Evolutionary conservation across 2,113 vertebrate species (phyloP).

Genomic region (Lepus europaeus): DNA sequence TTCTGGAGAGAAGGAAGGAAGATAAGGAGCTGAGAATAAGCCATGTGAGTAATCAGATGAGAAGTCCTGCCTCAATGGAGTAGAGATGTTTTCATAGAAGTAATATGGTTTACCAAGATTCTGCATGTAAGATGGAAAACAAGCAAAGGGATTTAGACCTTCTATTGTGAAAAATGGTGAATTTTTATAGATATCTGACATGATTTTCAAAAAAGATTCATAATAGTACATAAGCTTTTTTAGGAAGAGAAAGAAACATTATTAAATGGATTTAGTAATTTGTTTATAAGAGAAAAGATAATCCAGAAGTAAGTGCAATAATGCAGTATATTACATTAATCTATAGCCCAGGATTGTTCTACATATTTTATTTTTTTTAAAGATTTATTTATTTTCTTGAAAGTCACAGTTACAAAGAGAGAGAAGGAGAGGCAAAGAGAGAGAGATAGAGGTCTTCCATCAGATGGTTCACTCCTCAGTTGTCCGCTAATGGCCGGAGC

Average conservation of each 20-base stretch:
- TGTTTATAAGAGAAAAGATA: background rate
- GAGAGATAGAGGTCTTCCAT: no score
- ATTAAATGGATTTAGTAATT: background rate
- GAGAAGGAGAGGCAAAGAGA: no score
- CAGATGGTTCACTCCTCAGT: no score
- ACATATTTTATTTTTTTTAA: background rate
- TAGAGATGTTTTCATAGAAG: background rate
- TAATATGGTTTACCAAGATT: background rate
- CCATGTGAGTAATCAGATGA: background rate
- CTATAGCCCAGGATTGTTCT: background rate
- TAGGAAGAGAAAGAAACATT: background rate
- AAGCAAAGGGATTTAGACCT: background rate
- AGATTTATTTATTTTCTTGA: no score
- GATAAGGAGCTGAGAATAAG: background rate
- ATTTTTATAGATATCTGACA: background rate
- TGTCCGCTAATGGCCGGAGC: no score
- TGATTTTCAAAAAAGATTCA: slow-evolving; percentile 1
- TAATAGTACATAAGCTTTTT: background rate
- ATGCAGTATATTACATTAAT: background rate
- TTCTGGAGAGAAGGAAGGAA: background rate
- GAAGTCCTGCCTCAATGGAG: background rate
- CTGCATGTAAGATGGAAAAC: background rate
- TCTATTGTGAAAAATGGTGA: background rate
- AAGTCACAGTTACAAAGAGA: no score
- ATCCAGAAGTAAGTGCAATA: background rate